These are phyloP conservation scores for Sphaerophoria taeniata DNA, from an alignment of 2,888 invertebrate species.

Conservation along the genomic window DNA sequence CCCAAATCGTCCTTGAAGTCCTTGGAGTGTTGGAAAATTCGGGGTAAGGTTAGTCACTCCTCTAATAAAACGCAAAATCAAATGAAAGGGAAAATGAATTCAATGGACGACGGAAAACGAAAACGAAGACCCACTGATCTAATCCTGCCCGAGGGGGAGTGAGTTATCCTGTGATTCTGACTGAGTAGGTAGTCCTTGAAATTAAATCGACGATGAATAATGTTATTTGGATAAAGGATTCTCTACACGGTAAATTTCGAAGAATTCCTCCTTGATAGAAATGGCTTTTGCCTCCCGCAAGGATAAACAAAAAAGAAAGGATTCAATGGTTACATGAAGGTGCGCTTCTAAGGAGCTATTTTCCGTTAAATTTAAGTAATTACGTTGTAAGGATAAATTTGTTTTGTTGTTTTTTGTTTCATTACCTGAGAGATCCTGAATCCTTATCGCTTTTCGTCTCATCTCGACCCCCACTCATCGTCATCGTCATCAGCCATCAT, in stretches of 20 bases:
- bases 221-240: constrained; percentile 72
- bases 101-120: neutral
- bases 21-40: constrained; percentile 2
- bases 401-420: constrained; percentile 20
- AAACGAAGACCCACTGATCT: constrained; percentile 28
- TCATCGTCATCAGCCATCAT: too few species aligned
- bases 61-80: constrained; percentile 63
- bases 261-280: constrained; percentile 47
- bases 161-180: too few species aligned
- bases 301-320: neutral
- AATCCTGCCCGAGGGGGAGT: constrained; percentile 40
- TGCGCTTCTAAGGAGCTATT: constrained; percentile 57
- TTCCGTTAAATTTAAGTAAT: constrained; percentile 72
- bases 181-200: constrained; percentile 56
- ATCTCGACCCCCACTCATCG: too few species aligned
- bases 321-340: constrained; percentile 32
- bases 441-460: neutral
- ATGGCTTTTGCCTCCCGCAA: neutral
- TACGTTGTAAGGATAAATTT: constrained; percentile 45
- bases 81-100: constrained; percentile 72
- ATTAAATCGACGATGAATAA: constrained; percentile 73
- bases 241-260: constrained; percentile 65
- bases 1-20: neutral
- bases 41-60: neutral
- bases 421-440: neutral